Evolutionary conservation across 2,113 vertebrate species (phyloP).

Genomic region (Nanorana parkeri): DNA sequence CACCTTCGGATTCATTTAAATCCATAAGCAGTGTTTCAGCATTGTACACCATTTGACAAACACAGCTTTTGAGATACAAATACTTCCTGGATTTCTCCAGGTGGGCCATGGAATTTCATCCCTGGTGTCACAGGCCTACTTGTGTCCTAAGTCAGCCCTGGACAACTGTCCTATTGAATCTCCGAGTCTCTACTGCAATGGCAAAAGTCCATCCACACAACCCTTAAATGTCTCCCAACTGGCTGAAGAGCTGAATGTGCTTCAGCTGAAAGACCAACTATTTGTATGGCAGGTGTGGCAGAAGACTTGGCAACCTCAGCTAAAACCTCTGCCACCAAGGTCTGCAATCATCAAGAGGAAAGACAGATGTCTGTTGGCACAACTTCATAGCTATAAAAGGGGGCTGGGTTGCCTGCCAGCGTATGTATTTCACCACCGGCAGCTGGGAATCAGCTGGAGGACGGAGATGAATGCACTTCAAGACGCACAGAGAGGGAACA

Average conservation of each 20-base stretch:
- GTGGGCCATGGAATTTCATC: no score
- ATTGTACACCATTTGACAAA: no score
- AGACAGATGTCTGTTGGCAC: conserved; percentile 56
- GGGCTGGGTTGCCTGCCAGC: conserved; percentile 37
- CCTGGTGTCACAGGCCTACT: no score
- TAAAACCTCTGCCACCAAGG: conserved; percentile 46
- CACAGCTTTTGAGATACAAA: no score
- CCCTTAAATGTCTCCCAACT: no score
- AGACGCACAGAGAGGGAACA: conserved; percentile 20
- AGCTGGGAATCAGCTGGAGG: conserved; percentile 56
- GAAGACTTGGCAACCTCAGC: conserved; percentile 31
- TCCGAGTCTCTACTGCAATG: no score
- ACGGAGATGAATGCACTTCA: conserved; percentile 50
- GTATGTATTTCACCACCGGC: conserved; percentile 53
- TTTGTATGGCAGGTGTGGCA: conserved; percentile 53
- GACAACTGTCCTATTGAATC: no score
- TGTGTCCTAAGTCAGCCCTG: no score
- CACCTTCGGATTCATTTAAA: no score
- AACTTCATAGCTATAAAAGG: conserved; percentile 51
- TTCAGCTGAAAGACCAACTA: conserved; percentile 23
- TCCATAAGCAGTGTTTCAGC: no score
- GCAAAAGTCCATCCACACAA: no score
- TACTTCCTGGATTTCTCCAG: no score
- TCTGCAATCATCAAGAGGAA: conserved; percentile 56
- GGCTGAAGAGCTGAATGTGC: neutral